A percentile compares a stretch with the other conserved stretches of the same genome.
phyloP scores from a whole-genome alignment of 2,888 invertebrate genomes.

The Arctia plantaginis region DNA sequence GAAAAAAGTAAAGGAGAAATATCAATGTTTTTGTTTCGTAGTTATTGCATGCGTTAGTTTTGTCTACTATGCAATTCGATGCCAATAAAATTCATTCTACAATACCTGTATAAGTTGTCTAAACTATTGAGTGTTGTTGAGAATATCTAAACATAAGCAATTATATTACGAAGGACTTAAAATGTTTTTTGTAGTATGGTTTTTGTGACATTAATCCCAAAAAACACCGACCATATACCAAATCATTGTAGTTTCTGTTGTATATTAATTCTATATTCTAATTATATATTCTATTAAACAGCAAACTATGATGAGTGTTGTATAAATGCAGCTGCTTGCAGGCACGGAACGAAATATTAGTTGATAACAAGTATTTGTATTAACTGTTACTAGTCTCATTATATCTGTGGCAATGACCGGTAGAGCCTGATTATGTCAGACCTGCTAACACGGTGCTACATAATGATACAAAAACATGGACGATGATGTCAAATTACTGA shows the following conservation, averaged over 20 bases:
- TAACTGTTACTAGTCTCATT: constrained; percentile 20
- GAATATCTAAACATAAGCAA: neutral
- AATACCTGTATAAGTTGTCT: neutral
- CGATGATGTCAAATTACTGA: constrained; percentile 6
- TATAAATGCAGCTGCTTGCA: constrained; percentile 2
- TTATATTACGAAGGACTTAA: neutral
- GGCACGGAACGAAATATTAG: constrained; percentile 6
- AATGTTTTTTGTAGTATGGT: too few species aligned
- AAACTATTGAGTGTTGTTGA: neutral
- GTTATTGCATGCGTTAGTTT: too few species aligned
- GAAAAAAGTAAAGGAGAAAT: too few species aligned
- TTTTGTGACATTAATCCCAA: too few species aligned
- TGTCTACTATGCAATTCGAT: neutral
- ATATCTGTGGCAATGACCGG: constrained; percentile 19
- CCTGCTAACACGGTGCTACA: neutral
- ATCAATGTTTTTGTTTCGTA: too few species aligned
- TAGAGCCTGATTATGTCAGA: constrained; percentile 8
- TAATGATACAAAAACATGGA: constrained; percentile 6
- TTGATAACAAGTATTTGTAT: constrained; percentile 18
- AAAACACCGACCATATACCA: too few species aligned
- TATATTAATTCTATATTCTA: too few species aligned
- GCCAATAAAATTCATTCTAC: neutral
- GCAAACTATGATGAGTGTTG: constrained; percentile 1
- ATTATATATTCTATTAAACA: neutral
- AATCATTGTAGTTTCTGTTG: neutral